Conservation (phyloP, 2,888 invertebrate genomes). For the Sarcophaga caerulescens region DNA sequence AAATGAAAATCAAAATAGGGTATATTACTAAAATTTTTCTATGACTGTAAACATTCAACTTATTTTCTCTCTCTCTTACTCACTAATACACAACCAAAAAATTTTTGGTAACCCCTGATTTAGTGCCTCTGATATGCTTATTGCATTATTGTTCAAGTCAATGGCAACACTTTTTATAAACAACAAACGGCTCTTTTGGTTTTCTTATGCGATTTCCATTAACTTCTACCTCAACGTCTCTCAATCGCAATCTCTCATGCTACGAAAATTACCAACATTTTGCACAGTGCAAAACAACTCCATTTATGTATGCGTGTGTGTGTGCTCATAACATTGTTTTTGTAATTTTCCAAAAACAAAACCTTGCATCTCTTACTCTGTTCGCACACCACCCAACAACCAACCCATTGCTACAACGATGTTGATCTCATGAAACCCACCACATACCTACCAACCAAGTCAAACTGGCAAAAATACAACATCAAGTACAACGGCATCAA, state of each 20-base stretch:
- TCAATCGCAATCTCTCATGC: not conserved
- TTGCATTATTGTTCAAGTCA: no score
- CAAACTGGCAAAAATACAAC: constrained; percentile 35
- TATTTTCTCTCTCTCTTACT: no score
- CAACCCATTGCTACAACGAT: constrained; percentile 4
- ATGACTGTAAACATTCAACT: no score
- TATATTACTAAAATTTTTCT: no score
- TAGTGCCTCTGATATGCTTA: no score
- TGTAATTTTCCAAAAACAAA: constrained; percentile 13
- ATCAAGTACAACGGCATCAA: constrained; percentile 31
- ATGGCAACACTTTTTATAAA: no score
- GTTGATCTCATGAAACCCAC: constrained; percentile 34
- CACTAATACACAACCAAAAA: no score
- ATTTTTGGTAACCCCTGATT: no score
- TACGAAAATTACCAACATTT: not conserved
- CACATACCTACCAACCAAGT: constrained; percentile 57
- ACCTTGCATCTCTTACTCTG: constrained; percentile 12
- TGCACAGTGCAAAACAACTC: not conserved
- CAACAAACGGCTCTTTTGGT: no score
- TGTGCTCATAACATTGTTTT: not conserved
- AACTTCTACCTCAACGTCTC: not conserved
- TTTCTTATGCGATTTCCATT: not conserved
- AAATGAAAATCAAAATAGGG: no score
- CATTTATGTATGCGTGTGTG: no score
- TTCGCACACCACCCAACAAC: not conserved